Evolutionary conservation across 2,113 vertebrate genomes (phyloP), one percentile per base, ranked within the genome.

Genomic region (Meriones unguiculatus): DNA sequence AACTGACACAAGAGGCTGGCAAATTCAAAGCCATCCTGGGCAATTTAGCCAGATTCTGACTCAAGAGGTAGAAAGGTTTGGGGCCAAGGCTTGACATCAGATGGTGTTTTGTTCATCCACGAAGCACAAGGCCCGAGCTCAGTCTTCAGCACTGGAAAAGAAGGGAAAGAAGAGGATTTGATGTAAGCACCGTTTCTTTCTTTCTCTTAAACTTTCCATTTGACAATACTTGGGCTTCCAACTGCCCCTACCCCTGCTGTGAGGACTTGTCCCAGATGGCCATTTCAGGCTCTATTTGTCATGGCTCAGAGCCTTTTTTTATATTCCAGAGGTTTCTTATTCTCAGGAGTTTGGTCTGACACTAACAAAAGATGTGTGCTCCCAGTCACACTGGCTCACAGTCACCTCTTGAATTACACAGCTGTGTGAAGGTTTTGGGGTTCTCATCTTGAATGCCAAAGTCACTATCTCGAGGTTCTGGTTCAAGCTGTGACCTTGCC

Each of bases 391-490:
- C n/a, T 54, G 14, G 38, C 67, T 52, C 87, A 30, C 87, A 87
- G 94, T 30, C 20, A 1, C 25, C 30, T 87, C 87, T 80, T 84
- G 91, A 78, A 80, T 75, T 70, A n/a, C 88, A 87, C 78, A 89
- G 18, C 7, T 94, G n/a, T 75, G 41, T 67, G 62, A 69, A 87
- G 89, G 91, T 92, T 93, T 89, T 28, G 2, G 91, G 90, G 30
- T 62, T 30, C 54, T 64, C 50, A 30, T 28, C 65, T 30, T 85
- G 35, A 80, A 22, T 8, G 80, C 59, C 85, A 86, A 82, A 73
- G 41, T 57, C 67, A 24, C 38, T 41, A 1, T 38, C 54, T 24
- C 11, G 11, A 28, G 82, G 32, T 91, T 78, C 84, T 84, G 64
- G 57, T 73, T 82, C 62, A 46, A 12, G 59, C 59, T 24, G 13